Base-by-base conservation (phyloP, 2,797 vertebrate species). In the Austrolebias charrua region DNA sequence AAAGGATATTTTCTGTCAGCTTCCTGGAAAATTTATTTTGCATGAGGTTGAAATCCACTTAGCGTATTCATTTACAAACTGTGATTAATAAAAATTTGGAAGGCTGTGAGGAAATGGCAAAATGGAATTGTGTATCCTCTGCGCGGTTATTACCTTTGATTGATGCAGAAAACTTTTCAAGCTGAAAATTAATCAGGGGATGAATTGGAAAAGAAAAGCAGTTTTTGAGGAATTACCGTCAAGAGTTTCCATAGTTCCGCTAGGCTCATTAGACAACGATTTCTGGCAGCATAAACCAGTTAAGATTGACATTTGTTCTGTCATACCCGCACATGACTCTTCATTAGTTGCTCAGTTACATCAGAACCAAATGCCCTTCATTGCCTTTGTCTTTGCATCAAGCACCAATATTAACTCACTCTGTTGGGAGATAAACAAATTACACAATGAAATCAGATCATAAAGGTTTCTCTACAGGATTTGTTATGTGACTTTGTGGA, bases 61-160 rank as follows among this genome's bases (percentile, higher is more conserved):
- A 35, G 1, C 62, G 40, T 67, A 72, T 76, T 63, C 46, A 63
- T 74, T 65, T 45, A 31, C 49, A 60, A 66, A 78, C 74, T 54
- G 29, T 55, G 54, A 80, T 81, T 81, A 60, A 80, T 83, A 69
- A 70, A 38, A 48, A 73, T 71, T 71, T 64, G 76, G 74, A 75
- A 60, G 54, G 61, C 55, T 47, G 54, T 49, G 44, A 71, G 71
- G 83, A 84, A 86, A 78, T 28, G 44, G 65, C 62, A 40, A 75
- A 77, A 83, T 81, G 66, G 61, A 82, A 73, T 83, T 67, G 47
- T 51, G 68, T 47, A 61, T 77, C 54, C 71, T 63, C 29, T 51
- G 69, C 60, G 55, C 46, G 66, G 76, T 77, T 71, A 77, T 80
- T 81, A 55, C 29, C 28, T 59, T 62, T 76, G 75, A 85, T 83